Conservation (phyloP, 2,888 invertebrate species). For the Sclerodermus sp. region DNA sequence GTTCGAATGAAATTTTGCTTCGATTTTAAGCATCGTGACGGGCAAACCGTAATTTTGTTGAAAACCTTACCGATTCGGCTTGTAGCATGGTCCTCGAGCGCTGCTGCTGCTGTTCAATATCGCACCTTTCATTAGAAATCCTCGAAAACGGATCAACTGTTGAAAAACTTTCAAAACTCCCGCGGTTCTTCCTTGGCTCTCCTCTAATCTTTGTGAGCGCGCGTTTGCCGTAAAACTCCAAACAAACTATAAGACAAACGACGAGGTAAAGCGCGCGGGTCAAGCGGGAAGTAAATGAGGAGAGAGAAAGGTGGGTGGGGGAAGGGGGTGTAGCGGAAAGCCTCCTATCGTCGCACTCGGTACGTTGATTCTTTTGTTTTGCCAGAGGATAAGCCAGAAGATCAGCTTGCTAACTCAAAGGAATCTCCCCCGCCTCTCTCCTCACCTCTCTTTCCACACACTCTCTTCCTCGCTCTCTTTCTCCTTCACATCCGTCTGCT, state of each 20-base stretch:
- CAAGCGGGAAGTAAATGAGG: background rate
- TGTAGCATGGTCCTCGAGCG: too few relatives aligned
- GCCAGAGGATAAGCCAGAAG: conserved; percentile 37
- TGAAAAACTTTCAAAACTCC: background rate
- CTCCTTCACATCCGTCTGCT: background rate
- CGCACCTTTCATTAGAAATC: conserved; percentile 15
- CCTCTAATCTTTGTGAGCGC: background rate
- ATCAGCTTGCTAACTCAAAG: conserved; percentile 43
- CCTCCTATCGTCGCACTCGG: conserved; percentile 31
- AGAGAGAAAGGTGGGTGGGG: background rate
- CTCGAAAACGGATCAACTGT: background rate
- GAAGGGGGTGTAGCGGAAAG: conserved; percentile 15
- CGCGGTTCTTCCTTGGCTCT: background rate
- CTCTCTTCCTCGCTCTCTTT: conserved; percentile 8
- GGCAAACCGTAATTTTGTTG: too few relatives aligned
- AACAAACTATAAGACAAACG: conserved; percentile 40
- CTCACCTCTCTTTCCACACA: conserved; percentile 8
- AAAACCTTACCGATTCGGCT: too few relatives aligned
- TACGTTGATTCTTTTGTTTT: conserved; percentile 41
- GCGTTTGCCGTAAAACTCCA: conserved; percentile 38
- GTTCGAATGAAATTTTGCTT: too few relatives aligned
- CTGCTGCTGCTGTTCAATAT: too few relatives aligned
- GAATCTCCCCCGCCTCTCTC: conserved; percentile 25
- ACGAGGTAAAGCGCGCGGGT: conserved; percentile 12
- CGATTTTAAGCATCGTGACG: too few relatives aligned